Conservation (phyloP, 2,888 invertebrate genomes). For the Caenorhabditis virilis region DNA sequence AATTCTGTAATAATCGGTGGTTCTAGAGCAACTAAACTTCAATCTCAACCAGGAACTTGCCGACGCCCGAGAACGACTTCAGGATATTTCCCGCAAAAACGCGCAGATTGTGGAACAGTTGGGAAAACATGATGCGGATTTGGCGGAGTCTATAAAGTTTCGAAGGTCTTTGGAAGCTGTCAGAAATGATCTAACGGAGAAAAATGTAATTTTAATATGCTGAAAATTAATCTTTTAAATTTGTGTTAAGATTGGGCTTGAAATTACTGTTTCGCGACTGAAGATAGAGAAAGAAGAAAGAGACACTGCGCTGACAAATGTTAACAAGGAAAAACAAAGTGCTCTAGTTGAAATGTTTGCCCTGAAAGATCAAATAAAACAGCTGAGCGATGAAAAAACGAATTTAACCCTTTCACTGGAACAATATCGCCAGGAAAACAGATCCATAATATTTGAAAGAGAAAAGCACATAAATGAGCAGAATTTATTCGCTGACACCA, state of each 20-base stretch:
- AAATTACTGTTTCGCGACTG: slow-evolving; percentile 28
- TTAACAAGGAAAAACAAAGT: slow-evolving; percentile 47
- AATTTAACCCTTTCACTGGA: slow-evolving; percentile 18
- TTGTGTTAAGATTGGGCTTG: slow-evolving; percentile 30
- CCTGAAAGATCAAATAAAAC: slow-evolving; percentile 32
- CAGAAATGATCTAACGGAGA: slow-evolving; percentile 31
- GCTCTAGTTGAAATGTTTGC: slow-evolving; percentile 32
- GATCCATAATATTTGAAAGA: slow-evolving; percentile 29
- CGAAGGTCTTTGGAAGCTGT: slow-evolving; percentile 27
- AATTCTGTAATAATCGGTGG: neutral
- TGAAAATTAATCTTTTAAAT: neutral
- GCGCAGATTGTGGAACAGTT: slow-evolving; percentile 19
- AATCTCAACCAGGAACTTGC: slow-evolving; percentile 29
- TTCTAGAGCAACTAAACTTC: slow-evolving; percentile 27
- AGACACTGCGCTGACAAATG: slow-evolving; percentile 36
- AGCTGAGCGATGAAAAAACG: slow-evolving; percentile 24
- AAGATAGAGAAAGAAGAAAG: slow-evolving; percentile 47
- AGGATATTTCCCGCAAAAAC: slow-evolving; percentile 13
- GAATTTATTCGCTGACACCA: slow-evolving; percentile 32
- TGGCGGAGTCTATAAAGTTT: slow-evolving; percentile 10
- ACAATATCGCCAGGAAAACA: slow-evolving; percentile 26
- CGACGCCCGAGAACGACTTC: slow-evolving; percentile 18
- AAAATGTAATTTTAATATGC: slow-evolving; percentile 9
- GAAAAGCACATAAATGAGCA: slow-evolving; percentile 32
- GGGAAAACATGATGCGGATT: slow-evolving; percentile 7